phyloP scores from a whole-genome alignment of 2,888 invertebrate genomes.

The Neoscelio sp. region DNA sequence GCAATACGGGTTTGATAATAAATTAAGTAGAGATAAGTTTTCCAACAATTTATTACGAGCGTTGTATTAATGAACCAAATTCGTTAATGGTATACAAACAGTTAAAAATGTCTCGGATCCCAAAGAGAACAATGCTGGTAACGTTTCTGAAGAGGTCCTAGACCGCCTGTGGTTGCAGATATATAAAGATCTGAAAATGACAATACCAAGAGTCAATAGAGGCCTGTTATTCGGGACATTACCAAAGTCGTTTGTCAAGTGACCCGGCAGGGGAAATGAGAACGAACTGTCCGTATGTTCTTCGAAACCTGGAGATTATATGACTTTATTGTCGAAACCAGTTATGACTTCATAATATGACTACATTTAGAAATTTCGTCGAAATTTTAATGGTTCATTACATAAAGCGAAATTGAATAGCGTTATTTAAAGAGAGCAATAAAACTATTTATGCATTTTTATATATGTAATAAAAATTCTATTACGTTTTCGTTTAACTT shows the following conservation, averaged over 20 bases:
- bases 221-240: conserved; percentile 77
- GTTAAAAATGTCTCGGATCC: conserved; percentile 18
- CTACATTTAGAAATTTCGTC: conserved; percentile 4
- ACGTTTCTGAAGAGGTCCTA: conserved; percentile 53
- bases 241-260: conserved; percentile 76
- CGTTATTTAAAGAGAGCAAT: background rate
- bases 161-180: conserved; percentile 68
- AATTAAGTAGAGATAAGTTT: too few relatives aligned
- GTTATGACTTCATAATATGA: conserved; percentile 3
- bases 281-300: conserved; percentile 69
- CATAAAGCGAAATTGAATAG: background rate
- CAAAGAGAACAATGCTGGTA: conserved; percentile 20
- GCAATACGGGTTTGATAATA: too few relatives aligned
- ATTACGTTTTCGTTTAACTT: too few relatives aligned
- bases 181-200: conserved; percentile 40
- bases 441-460: background rate
- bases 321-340: conserved; percentile 8
- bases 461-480: background rate
- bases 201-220: conserved; percentile 71
- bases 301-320: conserved; percentile 17
- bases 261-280: conserved; percentile 71
- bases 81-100: conserved; percentile 66
- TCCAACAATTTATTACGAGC: too few relatives aligned
- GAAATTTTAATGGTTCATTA: conserved; percentile 3
- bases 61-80: conserved; percentile 61